Percentiles rank a stretch among this genome's conserved stretches.
phyloP scores from a whole-genome alignment of 2,797 vertebrate genomes.

The Tarsius wallacei region DNA sequence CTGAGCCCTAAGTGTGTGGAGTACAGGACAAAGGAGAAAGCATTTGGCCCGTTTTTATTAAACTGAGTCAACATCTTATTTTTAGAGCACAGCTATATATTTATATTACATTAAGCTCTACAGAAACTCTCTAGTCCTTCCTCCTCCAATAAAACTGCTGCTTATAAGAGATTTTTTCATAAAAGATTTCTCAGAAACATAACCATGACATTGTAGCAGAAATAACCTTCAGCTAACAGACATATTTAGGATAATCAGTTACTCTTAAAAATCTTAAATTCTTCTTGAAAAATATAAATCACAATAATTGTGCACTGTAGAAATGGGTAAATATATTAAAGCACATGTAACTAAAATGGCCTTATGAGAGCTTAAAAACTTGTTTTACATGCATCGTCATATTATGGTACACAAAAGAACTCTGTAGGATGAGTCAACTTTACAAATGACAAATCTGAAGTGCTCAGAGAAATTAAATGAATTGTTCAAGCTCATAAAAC shows the following conservation, averaged over 20 bases:
- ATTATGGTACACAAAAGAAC: conserved; percentile 9
- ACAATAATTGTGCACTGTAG: neutral
- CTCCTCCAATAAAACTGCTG: neutral
- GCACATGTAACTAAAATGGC: neutral
- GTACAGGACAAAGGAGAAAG: neutral
- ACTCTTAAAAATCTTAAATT: conserved; percentile 47
- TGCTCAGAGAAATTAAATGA: conserved; percentile 16
- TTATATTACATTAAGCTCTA: neutral
- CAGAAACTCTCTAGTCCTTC: neutral
- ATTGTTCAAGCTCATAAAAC: conserved; percentile 2
- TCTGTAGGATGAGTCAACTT: neutral
- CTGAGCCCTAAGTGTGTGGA: neutral
- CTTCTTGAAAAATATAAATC: conserved; percentile 39
- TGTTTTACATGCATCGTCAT: conserved; percentile 10
- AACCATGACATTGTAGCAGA: neutral
- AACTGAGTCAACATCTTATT: conserved; percentile 11
- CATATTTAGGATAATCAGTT: conserved; percentile 6
- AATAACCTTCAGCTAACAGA: neutral
- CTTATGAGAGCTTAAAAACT: conserved; percentile 7
- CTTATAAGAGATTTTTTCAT: conserved; percentile 26
- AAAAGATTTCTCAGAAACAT: conserved; percentile 48
- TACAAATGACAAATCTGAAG: conserved; percentile 34
- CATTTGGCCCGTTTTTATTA: neutral
- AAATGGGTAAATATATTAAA: conserved; percentile 45
- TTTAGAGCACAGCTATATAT: conserved; percentile 19